Evolutionary conservation across 2,888 invertebrate genomes (phyloP), one percentile per base, ranked within the genome.

Genomic region (Chrysolina haemoptera): DNA sequence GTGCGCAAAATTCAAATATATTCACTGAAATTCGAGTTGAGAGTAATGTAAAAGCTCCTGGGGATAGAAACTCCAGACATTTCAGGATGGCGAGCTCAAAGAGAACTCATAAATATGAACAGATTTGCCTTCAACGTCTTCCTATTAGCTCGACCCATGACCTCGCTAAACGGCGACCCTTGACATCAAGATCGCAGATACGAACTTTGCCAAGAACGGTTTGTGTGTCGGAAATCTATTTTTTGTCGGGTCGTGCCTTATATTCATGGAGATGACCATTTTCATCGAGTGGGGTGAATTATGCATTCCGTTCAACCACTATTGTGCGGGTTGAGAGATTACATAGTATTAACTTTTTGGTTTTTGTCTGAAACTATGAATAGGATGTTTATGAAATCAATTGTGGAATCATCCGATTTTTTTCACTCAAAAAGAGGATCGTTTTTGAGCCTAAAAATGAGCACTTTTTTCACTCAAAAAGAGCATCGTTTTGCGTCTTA

Each of bases 111-210:
- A 75, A 75, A 75, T 75, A 75, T 46, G 71, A 50, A 68, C 71
- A 75, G 75, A 75, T 75, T 71, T 75, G 66, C 71, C 75, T 75
- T 46, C 65, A 69, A 75, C 71, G 71, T 71, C 71, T 75, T 75
- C 71, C 71, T 71, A 71, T 71, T 71, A 71, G 75, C 62, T 53
- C 69, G 75, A 75, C 71, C 69, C 46, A 27, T 50, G 69, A 75
- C 71, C 75, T 71, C 65, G 68, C 71, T 75, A 69, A 75, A 71
- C 71, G 64, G 66, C 71, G 75, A 75, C 71, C 71, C 66, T 46
- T 65, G 69, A 71, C 75, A 71, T 71, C 62, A 41, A 69, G 75
- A 71, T 75, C 68, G 62, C 62, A 71, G 75, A 75, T 75, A 71
- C 27, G 64, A 75, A 75, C 62, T 75, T n/a, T 68, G 14, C 35